Conservation (phyloP, 2,888 invertebrate species). For the Chrysolina americana region DNA sequence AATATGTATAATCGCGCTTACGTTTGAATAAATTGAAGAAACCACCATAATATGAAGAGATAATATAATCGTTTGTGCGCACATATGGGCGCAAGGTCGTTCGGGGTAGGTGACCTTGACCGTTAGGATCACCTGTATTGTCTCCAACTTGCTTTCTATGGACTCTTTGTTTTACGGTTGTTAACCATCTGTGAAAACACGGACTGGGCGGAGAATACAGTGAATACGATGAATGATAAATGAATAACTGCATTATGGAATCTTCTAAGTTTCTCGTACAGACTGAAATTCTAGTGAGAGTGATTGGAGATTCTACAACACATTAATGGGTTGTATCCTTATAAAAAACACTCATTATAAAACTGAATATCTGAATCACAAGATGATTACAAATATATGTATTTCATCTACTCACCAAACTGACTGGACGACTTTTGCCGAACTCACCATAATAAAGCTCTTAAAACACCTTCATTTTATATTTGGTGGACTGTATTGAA, state of each 20-base stretch:
- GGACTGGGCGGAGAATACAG: neutral
- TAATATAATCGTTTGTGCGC: neutral
- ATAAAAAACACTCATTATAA: no score
- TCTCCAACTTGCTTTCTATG: conserved; percentile 20
- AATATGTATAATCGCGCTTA: neutral
- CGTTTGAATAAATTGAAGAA: conserved; percentile 13
- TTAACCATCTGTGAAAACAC: neutral
- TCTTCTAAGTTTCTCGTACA: no score
- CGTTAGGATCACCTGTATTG: conserved; percentile 36
- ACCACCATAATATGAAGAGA: neutral
- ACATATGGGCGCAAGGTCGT: conserved; percentile 37
- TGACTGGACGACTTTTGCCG: no score
- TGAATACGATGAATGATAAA: neutral
- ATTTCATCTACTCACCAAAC: no score
- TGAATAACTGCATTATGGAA: neutral
- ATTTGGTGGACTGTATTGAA: no score
- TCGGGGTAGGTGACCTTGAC: conserved; percentile 35
- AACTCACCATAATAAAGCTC: no score
- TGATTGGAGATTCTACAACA: no score
- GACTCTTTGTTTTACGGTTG: conserved; percentile 10
- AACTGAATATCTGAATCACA: no score
- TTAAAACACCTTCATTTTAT: no score
- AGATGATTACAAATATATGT: no score
- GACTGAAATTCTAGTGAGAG: no score
- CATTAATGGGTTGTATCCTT: no score